Evolutionary conservation across 2,797 vertebrate genomes (phyloP), one percentile per base, ranked within the genome.

Genomic region (Sebastes glaucus): DNA sequence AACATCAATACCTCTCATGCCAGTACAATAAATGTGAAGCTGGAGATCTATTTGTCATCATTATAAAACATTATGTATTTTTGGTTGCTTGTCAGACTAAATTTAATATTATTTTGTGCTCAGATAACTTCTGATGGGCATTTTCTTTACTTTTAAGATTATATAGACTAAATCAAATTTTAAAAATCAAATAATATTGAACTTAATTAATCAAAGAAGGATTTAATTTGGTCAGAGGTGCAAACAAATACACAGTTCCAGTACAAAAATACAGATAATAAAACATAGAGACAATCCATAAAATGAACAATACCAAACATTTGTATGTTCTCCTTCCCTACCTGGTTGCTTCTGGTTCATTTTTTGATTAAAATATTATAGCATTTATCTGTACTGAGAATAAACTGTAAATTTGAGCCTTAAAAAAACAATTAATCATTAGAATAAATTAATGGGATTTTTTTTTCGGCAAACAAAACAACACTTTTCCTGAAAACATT

Each of bases 51-150:
- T 71, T 59, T 71, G 18, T 46, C 11, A 74, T 38, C 18, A 32
- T 65, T 6, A 42, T 0, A 28, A 55, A 63, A 33, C 4, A 13
- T 38, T 18, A 55, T 0, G 1, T 32, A n/a, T n/a, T n/a, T n/a
- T n/a, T n/a, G n/a, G n/a, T n/a, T n/a, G n/a, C n/a, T 38, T 38
- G 13, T 38, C 35, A 38, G 33, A n/a, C 11, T 22, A 42, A 30
- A 61, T 46, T 7, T 23, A 49, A 27, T 10, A 49, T 42, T 14
- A 46, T 65, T 28, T 60, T 68, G 10, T 23, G 35, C 35, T 38
- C 0, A 38, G 35, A 38, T 38, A 38, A 38, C 35, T 0, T 38
- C 35, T 38, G 35, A 38, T 38, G 35, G 35, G 35, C 35, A 38
- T 62, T 71, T 62, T 30, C 46, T 55, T 11, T 49, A 33, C 33